A percentile compares a stretch with the other conserved stretches of the same genome.
Conservation (phyloP, 2,888 invertebrate genomes). For the Chloroclystis v-ata region DNA sequence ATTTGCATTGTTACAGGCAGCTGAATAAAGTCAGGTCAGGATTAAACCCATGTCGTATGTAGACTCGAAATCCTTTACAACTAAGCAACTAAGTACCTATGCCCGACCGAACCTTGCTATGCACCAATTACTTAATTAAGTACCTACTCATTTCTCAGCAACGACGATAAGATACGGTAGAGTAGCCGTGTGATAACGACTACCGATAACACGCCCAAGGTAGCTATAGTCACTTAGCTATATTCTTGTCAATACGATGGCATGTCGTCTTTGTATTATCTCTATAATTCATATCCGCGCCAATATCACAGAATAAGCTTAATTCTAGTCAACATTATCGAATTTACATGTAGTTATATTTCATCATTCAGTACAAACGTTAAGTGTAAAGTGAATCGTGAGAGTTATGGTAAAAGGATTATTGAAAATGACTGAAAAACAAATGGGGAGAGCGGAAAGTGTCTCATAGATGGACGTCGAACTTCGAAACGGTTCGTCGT, state of each 20-base stretch:
- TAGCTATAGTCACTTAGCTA: conserved; percentile 29
- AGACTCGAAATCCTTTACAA: too few relatives aligned
- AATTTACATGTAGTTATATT: too few relatives aligned
- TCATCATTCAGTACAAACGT: neutral
- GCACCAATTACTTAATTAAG: conserved; percentile 31
- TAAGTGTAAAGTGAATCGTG: conserved; percentile 10
- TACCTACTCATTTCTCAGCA: conserved; percentile 41
- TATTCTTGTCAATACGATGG: conserved; percentile 64
- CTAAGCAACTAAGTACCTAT: too few relatives aligned
- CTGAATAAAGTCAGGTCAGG: too few relatives aligned
- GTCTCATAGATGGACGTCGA: conserved; percentile 62
- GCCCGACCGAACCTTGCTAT: too few relatives aligned
- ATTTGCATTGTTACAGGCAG: too few relatives aligned
- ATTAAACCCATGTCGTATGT: too few relatives aligned
- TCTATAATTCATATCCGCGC: neutral
- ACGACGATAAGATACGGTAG: conserved; percentile 69
- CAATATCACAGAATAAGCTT: neutral
- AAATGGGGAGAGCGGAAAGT: conserved; percentile 36
- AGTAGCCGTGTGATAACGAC: conserved; percentile 42
- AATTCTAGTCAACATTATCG: too few relatives aligned
- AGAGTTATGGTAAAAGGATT: conserved; percentile 1
- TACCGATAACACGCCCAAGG: conserved; percentile 56
- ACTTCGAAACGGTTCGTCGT: conserved; percentile 43
- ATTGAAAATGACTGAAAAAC: conserved; percentile 36
- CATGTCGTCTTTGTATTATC: conserved; percentile 44